These are phyloP conservation scores for Ceyx margarethae DNA, from an alignment of 2,113 vertebrate species.

Conservation along the genomic window DNA sequence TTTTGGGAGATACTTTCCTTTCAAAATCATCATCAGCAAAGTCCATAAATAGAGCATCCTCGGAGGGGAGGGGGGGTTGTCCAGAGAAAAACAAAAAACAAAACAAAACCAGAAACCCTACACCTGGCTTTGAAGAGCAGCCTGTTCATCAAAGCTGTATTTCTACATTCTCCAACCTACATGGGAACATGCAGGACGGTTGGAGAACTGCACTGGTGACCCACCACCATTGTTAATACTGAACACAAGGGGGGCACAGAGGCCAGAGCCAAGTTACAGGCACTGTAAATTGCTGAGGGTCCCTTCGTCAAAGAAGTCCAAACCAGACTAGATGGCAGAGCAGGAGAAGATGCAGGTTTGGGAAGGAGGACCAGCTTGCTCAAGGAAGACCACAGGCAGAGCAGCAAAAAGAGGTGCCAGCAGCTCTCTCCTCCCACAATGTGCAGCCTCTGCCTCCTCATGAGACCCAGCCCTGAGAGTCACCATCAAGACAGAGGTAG, in stretches of 20 bases:
- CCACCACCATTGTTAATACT: neutral
- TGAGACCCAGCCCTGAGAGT: neutral
- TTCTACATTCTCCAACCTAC: neutral
- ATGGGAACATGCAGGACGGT: neutral
- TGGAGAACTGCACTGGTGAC: neutral
- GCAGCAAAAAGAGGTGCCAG: neutral
- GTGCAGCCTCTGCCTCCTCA: neutral
- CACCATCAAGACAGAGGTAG: neutral
- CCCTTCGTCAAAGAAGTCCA: neutral
- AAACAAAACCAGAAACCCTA: neutral
- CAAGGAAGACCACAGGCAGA: fast-evolving
- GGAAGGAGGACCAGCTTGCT: neutral
- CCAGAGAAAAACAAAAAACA: neutral
- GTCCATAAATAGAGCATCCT: neutral
- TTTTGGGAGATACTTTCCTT: neutral
- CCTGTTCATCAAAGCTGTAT: neutral
- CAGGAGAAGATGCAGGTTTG: neutral
- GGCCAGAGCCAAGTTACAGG: neutral
- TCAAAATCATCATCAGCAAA: neutral
- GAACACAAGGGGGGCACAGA: fast-evolving
- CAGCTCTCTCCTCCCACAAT: neutral
- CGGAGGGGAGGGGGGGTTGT: too few species aligned
- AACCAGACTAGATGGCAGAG: neutral
- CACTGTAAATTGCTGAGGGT: neutral
- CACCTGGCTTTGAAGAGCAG: neutral